These are phyloP conservation scores for Calypte anna DNA, from an alignment of 2,113 vertebrate genomes.

Conservation along the genomic window DNA sequence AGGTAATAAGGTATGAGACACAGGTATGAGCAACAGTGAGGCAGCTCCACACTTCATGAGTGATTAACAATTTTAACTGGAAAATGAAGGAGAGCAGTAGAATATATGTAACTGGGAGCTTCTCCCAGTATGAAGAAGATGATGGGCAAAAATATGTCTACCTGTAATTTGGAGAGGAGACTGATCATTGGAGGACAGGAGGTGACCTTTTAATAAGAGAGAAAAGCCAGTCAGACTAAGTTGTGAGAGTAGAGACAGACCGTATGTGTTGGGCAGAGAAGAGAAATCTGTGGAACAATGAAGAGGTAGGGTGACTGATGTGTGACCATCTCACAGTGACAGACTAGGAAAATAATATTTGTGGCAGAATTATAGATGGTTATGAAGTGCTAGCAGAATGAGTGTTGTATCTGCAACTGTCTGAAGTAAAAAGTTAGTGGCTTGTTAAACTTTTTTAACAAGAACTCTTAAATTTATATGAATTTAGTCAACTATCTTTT, in stretches of 20 bases:
- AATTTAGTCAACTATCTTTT: neutral
- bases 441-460: constrained; percentile 36
- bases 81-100: neutral
- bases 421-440: constrained; percentile 37
- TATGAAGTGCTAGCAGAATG: constrained; percentile 5
- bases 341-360: constrained; percentile 52
- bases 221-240: neutral
- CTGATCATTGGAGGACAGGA: neutral
- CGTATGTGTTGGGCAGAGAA: neutral
- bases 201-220: neutral
- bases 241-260: neutral
- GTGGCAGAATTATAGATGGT: constrained; percentile 31
- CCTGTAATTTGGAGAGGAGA: neutral
- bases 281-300: neutral
- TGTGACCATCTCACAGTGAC: constrained; percentile 29
- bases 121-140: neutral
- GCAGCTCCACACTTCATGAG: neutral
- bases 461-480: constrained; percentile 5
- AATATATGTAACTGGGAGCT: neutral
- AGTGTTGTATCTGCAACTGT: neutral
- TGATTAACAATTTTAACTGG: neutral
- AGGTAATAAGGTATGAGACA: neutral
- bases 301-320: neutral
- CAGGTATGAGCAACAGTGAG: neutral
- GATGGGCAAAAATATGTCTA: neutral